A percentile compares a stretch with the other conserved stretches of the same genome.
These are phyloP conservation scores for Mus pahari DNA, from an alignment of 2,113 vertebrate species.

Conservation along the genomic window DNA sequence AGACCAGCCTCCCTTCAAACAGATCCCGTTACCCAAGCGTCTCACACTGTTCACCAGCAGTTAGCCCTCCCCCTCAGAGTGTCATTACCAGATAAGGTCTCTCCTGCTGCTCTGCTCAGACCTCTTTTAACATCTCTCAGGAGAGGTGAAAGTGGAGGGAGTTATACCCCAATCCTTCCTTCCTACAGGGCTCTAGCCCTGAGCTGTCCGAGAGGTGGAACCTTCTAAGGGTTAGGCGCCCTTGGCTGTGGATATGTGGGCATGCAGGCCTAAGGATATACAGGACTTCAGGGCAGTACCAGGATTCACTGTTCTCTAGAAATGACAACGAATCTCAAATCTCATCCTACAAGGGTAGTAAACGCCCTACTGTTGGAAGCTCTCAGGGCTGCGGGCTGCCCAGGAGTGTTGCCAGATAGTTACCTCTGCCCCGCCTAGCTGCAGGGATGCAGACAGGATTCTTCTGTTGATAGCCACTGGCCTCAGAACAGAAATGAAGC, in stretches of 20 bases:
- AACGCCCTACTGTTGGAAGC: not conserved
- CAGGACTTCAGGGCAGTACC: not conserved
- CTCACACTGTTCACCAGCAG: not conserved
- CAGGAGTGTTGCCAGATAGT: not conserved
- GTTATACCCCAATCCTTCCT: not conserved
- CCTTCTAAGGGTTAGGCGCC: not conserved
- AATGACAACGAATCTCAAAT: not conserved
- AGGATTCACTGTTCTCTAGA: not conserved
- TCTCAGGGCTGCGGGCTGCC: not conserved
- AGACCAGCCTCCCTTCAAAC: not conserved
- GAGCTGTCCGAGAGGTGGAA: not conserved
- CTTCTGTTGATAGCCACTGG: not conserved
- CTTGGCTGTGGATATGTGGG: not conserved
- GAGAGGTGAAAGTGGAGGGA: not conserved
- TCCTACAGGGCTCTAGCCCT: not conserved
- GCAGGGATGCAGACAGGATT: not conserved
- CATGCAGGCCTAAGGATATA: not conserved
- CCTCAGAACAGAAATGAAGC: constrained; percentile 59
- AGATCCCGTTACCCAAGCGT: not conserved
- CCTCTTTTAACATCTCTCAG: not conserved
- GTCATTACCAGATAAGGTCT: not conserved
- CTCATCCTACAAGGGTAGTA: not conserved
- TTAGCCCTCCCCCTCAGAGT: not conserved
- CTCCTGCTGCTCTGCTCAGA: not conserved
- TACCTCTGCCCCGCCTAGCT: not conserved